phyloP scores from a whole-genome alignment of 1,140 invertebrate species.

The Chlorops oryzae region DNA sequence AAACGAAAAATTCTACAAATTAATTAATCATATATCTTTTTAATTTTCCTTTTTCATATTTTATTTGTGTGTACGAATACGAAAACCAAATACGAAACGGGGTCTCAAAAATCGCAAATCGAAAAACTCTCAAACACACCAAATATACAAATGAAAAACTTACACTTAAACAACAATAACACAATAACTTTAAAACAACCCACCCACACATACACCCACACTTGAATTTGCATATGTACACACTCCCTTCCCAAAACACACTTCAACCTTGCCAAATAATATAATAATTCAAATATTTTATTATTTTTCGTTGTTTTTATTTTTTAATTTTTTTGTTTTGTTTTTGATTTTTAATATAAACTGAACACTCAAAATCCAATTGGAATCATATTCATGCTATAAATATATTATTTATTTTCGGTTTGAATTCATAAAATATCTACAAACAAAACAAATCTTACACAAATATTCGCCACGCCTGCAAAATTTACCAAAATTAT shows the following conservation, averaged over 20 bases:
- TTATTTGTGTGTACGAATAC: conserved; percentile 46
- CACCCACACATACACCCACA: not conserved
- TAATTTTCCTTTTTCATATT: conserved; percentile 48
- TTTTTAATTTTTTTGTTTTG: too few relatives aligned
- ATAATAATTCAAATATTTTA: not conserved
- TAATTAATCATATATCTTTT: conserved; percentile 48
- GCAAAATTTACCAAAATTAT: not conserved
- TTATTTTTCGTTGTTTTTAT: too few relatives aligned
- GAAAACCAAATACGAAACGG: conserved; percentile 44
- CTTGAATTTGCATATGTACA: not conserved
- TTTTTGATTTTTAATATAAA: too few relatives aligned
- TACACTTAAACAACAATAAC: conserved; percentile 23
- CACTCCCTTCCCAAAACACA: too few relatives aligned
- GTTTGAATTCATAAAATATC: not conserved
- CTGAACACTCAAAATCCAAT: conserved; percentile 20
- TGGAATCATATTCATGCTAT: not conserved
- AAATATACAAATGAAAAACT: conserved; percentile 33
- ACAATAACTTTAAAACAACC: conserved; percentile 3
- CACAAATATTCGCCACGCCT: too few relatives aligned
- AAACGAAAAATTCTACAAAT: too few relatives aligned
- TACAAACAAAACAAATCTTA: not conserved
- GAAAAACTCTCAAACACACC: conserved; percentile 22
- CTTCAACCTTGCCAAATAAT: not conserved
- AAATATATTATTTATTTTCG: not conserved
- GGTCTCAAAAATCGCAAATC: conserved; percentile 41